Percentiles rank a stretch among this genome's conserved stretches.
Evolutionary conservation across 2,888 invertebrate genomes (phyloP).

Genomic region (Folsomia candida): DNA sequence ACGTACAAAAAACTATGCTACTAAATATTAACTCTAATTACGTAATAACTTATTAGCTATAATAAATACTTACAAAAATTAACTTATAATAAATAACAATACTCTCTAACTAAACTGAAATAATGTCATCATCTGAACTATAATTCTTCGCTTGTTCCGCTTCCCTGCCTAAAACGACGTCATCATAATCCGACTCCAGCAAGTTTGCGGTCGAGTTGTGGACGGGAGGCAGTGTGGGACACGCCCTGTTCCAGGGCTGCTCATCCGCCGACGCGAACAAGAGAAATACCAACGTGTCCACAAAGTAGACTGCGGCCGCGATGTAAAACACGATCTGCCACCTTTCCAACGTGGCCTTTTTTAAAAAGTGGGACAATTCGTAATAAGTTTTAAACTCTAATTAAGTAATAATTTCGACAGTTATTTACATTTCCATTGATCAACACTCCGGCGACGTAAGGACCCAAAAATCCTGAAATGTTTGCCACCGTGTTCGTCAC

Average conservation of each 20-base stretch:
- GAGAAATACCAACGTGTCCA: constrained; percentile 49
- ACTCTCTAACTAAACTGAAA: neutral
- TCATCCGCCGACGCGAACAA: constrained; percentile 48
- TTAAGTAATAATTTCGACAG: too few species aligned
- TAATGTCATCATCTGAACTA: constrained; percentile 9
- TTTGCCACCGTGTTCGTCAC: constrained; percentile 87
- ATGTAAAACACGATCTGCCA: constrained; percentile 51
- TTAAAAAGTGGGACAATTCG: too few species aligned
- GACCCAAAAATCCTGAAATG: constrained; percentile 79
- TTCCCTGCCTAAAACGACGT: neutral
- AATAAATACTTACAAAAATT: neutral
- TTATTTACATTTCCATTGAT: constrained; percentile 59
- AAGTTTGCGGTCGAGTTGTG: neutral
- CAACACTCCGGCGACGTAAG: constrained; percentile 77
- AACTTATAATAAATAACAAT: neutral
- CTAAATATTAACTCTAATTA: too few species aligned
- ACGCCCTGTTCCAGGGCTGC: constrained; percentile 48
- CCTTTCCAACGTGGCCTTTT: constrained; percentile 47
- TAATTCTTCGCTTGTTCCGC: neutral
- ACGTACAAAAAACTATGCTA: too few species aligned
- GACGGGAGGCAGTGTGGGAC: constrained; percentile 1
- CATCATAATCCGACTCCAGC: neutral
- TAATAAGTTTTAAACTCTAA: neutral
- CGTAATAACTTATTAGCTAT: too few species aligned
- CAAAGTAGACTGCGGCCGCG: constrained; percentile 45